Evolutionary conservation across 1,140 invertebrate genomes (phyloP).

Genomic region (Cheumatopsyche charites): DNA sequence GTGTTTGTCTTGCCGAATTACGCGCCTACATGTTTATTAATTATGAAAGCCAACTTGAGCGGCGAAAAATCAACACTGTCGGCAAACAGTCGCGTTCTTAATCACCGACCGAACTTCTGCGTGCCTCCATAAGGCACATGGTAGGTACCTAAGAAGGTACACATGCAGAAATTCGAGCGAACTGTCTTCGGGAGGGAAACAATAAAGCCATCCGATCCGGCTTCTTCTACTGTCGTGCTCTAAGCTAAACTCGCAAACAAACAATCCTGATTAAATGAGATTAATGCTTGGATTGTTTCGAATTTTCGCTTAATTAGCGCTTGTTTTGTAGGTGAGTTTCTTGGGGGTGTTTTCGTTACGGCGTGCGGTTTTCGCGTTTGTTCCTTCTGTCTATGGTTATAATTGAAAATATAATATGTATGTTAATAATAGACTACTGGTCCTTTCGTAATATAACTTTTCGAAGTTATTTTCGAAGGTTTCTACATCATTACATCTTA

Average conservation of each 20-base stretch:
- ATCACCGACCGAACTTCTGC: constrained; percentile 5
- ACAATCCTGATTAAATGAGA: constrained; percentile 25
- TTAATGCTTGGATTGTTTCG: constrained; percentile 9
- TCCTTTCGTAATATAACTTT: no score
- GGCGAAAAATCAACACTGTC: constrained; percentile 33
- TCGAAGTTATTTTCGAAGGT: no score
- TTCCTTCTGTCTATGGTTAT: no score
- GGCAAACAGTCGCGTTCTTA: constrained; percentile 25
- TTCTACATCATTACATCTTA: no score
- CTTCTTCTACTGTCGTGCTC: not conserved
- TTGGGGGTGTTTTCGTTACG: no score
- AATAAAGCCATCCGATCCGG: constrained; percentile 18
- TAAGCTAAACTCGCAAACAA: constrained; percentile 12
- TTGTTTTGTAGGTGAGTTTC: no score
- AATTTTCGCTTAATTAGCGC: constrained; percentile 16
- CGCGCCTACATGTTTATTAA: constrained; percentile 43
- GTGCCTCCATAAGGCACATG: not conserved
- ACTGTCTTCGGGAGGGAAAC: constrained; percentile 1
- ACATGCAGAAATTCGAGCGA: not conserved
- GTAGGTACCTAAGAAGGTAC: not conserved
- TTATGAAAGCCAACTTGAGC: constrained; percentile 43
- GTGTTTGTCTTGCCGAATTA: constrained; percentile 44
- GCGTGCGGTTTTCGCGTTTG: no score
- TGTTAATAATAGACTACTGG: no score
- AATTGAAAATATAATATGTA: no score